Conservation (phyloP, 2,888 invertebrate genomes). For the Ommatoiulus sabulosus region DNA sequence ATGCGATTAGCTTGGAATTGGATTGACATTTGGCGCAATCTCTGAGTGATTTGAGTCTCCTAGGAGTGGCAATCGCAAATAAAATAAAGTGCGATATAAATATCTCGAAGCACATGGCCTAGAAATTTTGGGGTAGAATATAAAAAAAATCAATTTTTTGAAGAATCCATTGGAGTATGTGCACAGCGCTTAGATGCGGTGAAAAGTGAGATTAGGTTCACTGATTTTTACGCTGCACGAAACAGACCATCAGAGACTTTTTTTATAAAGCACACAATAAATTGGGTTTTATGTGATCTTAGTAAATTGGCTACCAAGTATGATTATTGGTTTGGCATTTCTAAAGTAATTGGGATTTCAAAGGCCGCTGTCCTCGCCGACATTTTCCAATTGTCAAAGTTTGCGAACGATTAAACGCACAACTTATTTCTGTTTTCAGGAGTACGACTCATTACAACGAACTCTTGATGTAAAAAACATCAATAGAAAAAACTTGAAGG, state of each 20-base stretch:
- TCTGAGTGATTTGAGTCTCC: background rate
- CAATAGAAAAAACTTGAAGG: conserved; percentile 68
- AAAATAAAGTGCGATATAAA: background rate
- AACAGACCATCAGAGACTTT: background rate
- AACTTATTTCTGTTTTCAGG: conserved; percentile 62
- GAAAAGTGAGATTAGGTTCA: background rate
- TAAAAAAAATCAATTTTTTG: conserved; percentile 5
- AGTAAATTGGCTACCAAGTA: background rate
- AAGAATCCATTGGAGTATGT: background rate
- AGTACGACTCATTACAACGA: conserved; percentile 70
- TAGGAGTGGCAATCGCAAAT: conserved; percentile 8
- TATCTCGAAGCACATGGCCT: background rate
- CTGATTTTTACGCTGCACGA: background rate
- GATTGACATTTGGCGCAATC: conserved; percentile 9
- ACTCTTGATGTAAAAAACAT: conserved; percentile 71
- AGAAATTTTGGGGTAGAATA: background rate
- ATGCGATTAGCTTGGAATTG: conserved; percentile 18
- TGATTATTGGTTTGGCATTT: background rate
- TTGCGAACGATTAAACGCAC: background rate
- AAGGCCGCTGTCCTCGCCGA: background rate
- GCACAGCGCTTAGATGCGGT: background rate
- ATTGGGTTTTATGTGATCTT: background rate
- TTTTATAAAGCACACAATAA: background rate
- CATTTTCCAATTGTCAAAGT: background rate
- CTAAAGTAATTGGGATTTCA: background rate